These are phyloP conservation scores for Urocitellus parryii DNA, from an alignment of 2,113 vertebrate genomes.

Conservation along the genomic window DNA sequence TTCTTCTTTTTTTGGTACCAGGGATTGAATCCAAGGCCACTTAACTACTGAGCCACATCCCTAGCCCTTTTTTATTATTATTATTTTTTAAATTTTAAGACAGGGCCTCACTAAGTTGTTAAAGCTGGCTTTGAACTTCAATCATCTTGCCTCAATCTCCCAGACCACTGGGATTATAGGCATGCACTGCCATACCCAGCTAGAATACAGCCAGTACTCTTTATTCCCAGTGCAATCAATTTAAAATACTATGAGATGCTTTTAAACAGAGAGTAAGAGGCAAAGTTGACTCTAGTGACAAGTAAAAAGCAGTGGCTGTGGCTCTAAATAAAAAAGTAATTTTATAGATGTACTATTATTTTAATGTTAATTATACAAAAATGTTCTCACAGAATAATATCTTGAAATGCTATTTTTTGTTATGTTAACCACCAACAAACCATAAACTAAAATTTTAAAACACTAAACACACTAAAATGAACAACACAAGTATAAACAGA, in stretches of 20 bases:
- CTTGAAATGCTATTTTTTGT: neutral
- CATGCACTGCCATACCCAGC: too few species aligned
- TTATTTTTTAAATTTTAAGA: too few species aligned
- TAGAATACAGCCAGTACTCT: neutral
- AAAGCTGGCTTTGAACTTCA: too few species aligned
- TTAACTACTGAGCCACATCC: too few species aligned
- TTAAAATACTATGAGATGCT: neutral
- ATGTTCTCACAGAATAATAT: neutral
- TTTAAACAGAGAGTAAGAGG: constrained; percentile 16
- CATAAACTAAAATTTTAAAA: neutral
- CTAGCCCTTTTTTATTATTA: too few species aligned
- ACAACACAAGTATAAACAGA: constrained; percentile 34
- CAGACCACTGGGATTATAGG: too few species aligned
- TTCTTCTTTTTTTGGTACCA: too few species aligned
- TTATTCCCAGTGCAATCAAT: neutral
- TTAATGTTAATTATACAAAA: neutral
- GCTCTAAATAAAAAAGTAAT: neutral
- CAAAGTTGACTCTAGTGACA: neutral
- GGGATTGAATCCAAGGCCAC: too few species aligned
- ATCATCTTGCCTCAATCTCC: too few species aligned
- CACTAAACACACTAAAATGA: neutral
- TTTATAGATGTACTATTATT: neutral
- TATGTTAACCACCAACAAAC: constrained; percentile 13
- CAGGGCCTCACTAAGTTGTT: too few species aligned
- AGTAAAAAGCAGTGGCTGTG: neutral